Percentiles rank a stretch among this genome's conserved stretches.
Evolutionary conservation across 2,113 vertebrate genomes (phyloP).

Genomic region (Eidolon helvum): DNA sequence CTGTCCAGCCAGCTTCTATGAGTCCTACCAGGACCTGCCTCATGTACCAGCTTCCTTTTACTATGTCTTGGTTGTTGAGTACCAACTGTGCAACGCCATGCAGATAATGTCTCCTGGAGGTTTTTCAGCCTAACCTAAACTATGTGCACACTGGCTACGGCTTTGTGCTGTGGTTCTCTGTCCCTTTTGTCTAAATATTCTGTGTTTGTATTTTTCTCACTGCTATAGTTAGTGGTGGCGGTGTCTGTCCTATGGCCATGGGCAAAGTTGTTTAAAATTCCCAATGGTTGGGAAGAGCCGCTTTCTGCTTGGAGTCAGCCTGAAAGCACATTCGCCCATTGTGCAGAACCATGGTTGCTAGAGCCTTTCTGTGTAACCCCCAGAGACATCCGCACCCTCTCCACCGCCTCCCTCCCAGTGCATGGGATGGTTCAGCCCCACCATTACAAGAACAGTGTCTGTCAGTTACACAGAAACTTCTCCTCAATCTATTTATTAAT

Average conservation of each 20-base stretch:
- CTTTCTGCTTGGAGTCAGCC: background rate
- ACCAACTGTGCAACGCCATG: no score
- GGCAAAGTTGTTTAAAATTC: background rate
- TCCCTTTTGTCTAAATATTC: background rate
- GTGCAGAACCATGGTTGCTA: background rate
- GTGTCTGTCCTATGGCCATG: background rate
- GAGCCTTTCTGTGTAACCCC: background rate
- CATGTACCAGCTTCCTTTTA: background rate
- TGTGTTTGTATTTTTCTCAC: background rate
- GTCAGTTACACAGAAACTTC: background rate
- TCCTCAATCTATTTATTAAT: background rate
- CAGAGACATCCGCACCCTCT: background rate
- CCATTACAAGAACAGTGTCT: background rate
- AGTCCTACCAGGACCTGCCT: background rate
- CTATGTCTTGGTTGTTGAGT: background rate
- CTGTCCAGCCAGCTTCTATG: background rate
- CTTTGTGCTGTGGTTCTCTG: background rate
- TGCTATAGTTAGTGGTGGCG: background rate
- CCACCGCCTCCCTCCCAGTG: background rate
- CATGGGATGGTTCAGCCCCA: background rate
- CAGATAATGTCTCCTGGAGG: background rate
- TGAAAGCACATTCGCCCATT: background rate
- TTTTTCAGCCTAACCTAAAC: rapidly evolving
- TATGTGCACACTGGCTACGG: background rate
- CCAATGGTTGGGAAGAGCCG: background rate